Conservation (phyloP, 2,797 vertebrate species). For the Anguilla marmorata region DNA sequence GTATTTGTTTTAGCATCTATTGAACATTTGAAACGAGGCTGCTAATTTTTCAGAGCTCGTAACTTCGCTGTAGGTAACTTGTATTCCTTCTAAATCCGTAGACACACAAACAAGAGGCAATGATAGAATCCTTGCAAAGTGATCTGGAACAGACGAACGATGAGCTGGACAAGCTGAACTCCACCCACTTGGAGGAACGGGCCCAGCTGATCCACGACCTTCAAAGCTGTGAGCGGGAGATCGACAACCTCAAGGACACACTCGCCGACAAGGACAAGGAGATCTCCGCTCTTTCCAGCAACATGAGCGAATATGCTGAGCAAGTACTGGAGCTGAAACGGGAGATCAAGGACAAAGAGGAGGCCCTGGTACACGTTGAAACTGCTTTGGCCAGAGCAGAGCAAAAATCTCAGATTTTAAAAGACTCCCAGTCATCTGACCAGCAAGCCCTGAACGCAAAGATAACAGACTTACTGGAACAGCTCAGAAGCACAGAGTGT, state of each 20-base stretch:
- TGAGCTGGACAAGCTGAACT: conserved; percentile 86
- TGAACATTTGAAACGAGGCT: not conserved
- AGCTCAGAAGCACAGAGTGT: conserved; percentile 62
- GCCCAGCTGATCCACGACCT: conserved; percentile 87
- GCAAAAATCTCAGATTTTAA: conserved; percentile 68
- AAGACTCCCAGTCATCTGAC: conserved; percentile 78
- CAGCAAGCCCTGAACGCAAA: conserved; percentile 69
- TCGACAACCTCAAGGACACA: conserved; percentile 79
- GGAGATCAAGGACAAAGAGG: conserved; percentile 78
- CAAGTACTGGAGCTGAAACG: conserved; percentile 75
- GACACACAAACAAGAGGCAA: conserved; percentile 79
- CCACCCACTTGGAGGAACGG: conserved; percentile 81
- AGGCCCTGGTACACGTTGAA: conserved; percentile 73
- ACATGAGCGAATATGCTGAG: conserved; percentile 77
- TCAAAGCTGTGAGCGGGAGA: conserved; percentile 86
- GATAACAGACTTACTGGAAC: conserved; percentile 72
- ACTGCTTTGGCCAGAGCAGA: conserved; percentile 72
- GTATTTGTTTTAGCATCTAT: not conserved
- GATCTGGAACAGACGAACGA: conserved; percentile 87
- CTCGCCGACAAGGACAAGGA: conserved; percentile 83
- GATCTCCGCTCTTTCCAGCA: conserved; percentile 69
- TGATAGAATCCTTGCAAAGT: conserved; percentile 73
- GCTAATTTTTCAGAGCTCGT: too few relatives aligned
- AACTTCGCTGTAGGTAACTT: not conserved
- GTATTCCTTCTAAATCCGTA: conserved; percentile 56